Conservation (phyloP, 2,888 invertebrate species). For the Lathronympha strigana region DNA sequence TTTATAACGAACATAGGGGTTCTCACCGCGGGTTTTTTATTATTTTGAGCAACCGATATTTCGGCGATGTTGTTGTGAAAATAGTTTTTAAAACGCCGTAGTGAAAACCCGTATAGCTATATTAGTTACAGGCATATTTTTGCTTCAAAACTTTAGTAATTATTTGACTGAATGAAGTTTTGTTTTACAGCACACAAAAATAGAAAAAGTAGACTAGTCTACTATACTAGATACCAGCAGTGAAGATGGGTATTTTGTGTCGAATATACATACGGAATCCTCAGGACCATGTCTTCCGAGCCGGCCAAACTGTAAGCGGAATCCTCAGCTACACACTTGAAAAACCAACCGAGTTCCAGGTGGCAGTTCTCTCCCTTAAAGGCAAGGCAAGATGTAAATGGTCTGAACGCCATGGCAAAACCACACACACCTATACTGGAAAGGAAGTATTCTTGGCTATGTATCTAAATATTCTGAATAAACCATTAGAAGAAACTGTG, state of each 20-base stretch:
- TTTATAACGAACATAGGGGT: too few species aligned
- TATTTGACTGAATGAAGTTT: too few species aligned
- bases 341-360: constrained; percentile 51
- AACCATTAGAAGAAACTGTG: not conserved
- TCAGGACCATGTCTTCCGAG: constrained; percentile 48
- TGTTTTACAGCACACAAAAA: too few species aligned
- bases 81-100: too few species aligned
- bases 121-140: too few species aligned
- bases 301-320: constrained; percentile 54
- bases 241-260: constrained; percentile 55
- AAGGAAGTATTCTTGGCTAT: constrained; percentile 44
- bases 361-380: constrained; percentile 47
- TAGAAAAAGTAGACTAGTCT: too few species aligned
- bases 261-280: constrained; percentile 54
- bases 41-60: too few species aligned
- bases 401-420: not conserved
- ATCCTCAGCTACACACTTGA: constrained; percentile 55
- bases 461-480: constrained; percentile 5
- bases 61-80: too few species aligned
- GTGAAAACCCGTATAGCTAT: too few species aligned
- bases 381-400: constrained; percentile 48
- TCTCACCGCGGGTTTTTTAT: too few species aligned
- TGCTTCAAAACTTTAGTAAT: too few species aligned
- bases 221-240: not conserved
- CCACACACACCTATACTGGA: not conserved